Percentiles rank a stretch among this genome's conserved stretches.
phyloP scores from a whole-genome alignment of 2,888 invertebrate species.

The Sceliomorpha sp. region DNA sequence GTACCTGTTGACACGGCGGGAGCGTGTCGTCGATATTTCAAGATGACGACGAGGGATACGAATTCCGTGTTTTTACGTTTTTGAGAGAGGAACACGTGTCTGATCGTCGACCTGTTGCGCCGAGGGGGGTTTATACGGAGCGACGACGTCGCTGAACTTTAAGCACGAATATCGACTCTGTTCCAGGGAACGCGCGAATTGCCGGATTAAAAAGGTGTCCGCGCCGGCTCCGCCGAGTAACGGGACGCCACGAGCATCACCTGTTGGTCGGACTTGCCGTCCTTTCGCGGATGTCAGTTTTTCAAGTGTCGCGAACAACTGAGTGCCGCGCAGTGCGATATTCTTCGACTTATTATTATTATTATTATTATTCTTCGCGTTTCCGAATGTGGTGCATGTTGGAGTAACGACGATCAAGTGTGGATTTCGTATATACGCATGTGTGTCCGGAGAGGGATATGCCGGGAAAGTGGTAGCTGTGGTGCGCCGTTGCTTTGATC shows the following conservation, averaged over 20 bases:
- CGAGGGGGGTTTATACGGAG: too few species aligned
- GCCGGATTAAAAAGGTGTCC: slow-evolving; percentile 25
- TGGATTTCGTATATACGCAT: slow-evolving; percentile 1
- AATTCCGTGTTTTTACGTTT: too few species aligned
- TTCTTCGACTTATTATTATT: background rate
- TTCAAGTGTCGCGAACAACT: slow-evolving; percentile 4
- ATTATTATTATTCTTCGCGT: too few species aligned
- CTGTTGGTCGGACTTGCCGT: background rate
- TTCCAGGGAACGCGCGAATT: too few species aligned
- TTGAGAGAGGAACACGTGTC: background rate
- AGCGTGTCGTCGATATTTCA: slow-evolving; percentile 2
- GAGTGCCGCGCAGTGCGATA: slow-evolving; percentile 14
- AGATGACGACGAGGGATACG: too few species aligned
- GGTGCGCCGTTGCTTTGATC: background rate
- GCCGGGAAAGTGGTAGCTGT: slow-evolving; percentile 8
- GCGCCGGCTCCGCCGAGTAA: slow-evolving; percentile 4
- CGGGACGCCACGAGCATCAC: slow-evolving; percentile 17
- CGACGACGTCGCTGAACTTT: too few species aligned
- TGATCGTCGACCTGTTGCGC: too few species aligned
- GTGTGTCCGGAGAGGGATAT: background rate
- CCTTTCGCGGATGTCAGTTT: background rate
- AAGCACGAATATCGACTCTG: too few species aligned
- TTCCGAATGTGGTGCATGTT: background rate
- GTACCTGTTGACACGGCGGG: too few species aligned
- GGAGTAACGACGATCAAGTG: slow-evolving; percentile 6